Evolutionary conservation across 2,113 vertebrate species (phyloP).

Genomic region (Phrynocephalus versicolor): DNA sequence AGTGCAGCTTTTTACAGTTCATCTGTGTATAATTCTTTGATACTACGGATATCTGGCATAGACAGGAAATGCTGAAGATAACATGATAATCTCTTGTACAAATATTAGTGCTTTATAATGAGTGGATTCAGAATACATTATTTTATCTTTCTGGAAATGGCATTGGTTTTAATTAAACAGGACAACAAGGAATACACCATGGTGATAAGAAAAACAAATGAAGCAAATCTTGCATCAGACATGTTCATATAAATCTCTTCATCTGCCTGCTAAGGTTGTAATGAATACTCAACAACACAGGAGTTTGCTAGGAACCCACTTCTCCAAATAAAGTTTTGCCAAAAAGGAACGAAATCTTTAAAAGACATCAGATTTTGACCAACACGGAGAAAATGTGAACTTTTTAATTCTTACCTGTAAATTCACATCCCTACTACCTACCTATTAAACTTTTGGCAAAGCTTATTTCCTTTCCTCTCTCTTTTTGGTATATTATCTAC

Average conservation of each 20-base stretch:
- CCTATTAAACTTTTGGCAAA: background rate
- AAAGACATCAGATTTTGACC: no score
- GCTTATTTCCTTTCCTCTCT: background rate
- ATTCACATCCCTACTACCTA: background rate
- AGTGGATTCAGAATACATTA: background rate
- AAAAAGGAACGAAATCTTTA: no score
- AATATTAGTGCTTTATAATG: background rate
- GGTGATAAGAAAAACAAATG: background rate
- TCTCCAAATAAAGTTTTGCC: no score
- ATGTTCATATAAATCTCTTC: no score
- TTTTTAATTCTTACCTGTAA: background rate
- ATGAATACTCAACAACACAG: no score
- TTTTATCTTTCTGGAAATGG: background rate
- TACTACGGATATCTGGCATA: conserved; percentile 31
- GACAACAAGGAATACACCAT: background rate
- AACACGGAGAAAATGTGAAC: no score
- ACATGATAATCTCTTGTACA: background rate
- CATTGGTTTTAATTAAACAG: conserved; percentile 8
- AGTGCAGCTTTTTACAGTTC: background rate
- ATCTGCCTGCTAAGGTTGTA: no score
- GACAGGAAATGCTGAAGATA: background rate
- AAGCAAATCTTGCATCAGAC: background rate
- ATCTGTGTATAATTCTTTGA: background rate
- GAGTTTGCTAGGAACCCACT: no score
- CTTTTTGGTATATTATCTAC: background rate